Evolutionary conservation across 2,888 invertebrate species (phyloP), one percentile per base, ranked within the genome.

Genomic region (Drosophila multiciliata): DNA sequence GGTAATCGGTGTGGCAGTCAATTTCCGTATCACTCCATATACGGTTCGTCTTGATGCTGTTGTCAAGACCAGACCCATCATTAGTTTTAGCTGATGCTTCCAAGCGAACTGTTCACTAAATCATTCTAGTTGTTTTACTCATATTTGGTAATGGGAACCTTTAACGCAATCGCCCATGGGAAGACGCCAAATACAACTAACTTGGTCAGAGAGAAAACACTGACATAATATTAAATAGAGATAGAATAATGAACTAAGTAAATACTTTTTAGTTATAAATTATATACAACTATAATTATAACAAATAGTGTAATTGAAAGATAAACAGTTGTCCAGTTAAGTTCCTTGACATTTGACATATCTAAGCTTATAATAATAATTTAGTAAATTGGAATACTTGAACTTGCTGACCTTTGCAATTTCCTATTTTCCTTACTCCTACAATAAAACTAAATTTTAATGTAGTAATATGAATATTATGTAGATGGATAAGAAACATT

Each of bases 11-110:
- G 63, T 33, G 57, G 54, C 70, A 53, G 55, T 69, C 66, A 74
- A 68, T 87, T 85, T 87, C 86, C 88, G 88, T 48, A 66, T 33
- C 60, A 17, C 12, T 36, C 83, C 75, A 23, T 70, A 75, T 59
- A 75, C 64, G 89, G 83, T 15, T 26, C 2, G 50, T 35, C 32
- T 32, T 42, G 48, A 48, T 50, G 40, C 48, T 62, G 72, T 57
- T 33, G 60, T 58, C 70, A 53, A 57, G 58, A 57, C 69, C 49
- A 35, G 49, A 32, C 42, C 38, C 55, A 67, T 57, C 55, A 32
- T 42, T 67, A 35, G 33, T 23, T 32, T 20, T 17, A 48, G 26
- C 20, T 17, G 12, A 59, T 53, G 49, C 65, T 72, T 70, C 60
- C 62, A 71, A 68, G 62, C 64, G 38, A 50, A 69, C 67, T 65